Evolutionary conservation across 2,888 invertebrate species (phyloP), one percentile per base, ranked within the genome.

Genomic region (Beris morrisii): DNA sequence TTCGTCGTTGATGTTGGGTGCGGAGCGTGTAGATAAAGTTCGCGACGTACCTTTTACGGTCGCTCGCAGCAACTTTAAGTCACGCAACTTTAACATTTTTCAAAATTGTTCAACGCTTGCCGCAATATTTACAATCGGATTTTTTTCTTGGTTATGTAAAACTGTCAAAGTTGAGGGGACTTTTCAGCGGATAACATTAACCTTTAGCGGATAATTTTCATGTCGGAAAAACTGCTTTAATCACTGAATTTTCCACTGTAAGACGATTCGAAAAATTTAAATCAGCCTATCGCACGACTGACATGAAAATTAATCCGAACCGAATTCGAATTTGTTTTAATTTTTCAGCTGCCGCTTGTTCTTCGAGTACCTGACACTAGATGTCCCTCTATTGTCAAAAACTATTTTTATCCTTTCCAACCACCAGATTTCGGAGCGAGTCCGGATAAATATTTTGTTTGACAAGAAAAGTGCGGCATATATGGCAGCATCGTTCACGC

Each of bases 1-100:
- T 73, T 80, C 78, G 9, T 68, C 66, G 50, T 45, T 66, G n/a
- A 55, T 22, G 30, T 57, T 44, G 12, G 57, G 28, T 13, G 38
- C 45, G 7, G 56, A 52, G 30, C 63, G 52, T 9, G 65, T 68
- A 15, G 68, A 61, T 6, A 68, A 22, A n/a, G 30, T 28, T 1
- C 61, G 52, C 5, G 38, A n/a, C 2, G 30, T 11, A 5, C 7
- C 13, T 32, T 22, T 48, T 4, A 61, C 7, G 0, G 31, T 6
- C 11, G 13, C 46, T 3, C 43, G 61, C 9, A 61, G 5, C 2
- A 13, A 15, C 11, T 50, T 61, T 61, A 61, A 61, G 9, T 61
- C 61, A 50, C 61, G 61, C 15, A 61, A 61, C n/a, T 50, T 61
- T 31, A 61, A 13, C 61, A 61, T 61, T 50, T 50, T 52, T 4